A percentile compares a stretch with the other conserved stretches of the same genome.
Conservation (phyloP, 2,888 invertebrate species). For the Stenodema calcarata region DNA sequence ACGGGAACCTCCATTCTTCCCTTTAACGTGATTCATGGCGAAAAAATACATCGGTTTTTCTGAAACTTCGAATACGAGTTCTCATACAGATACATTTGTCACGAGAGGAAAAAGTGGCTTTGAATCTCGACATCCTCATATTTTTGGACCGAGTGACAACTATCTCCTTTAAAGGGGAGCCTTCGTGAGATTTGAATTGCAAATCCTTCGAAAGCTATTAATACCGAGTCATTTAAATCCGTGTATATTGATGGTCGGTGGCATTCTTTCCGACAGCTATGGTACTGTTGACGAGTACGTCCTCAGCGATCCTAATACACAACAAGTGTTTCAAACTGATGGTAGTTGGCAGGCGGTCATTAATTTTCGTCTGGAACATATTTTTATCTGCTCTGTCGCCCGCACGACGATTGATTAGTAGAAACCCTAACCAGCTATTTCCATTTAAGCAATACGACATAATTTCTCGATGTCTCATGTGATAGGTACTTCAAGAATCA, state of each 20-base stretch:
- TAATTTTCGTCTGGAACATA: background rate
- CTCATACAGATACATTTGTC: background rate
- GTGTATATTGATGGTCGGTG: conserved; percentile 29
- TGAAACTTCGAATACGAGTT: background rate
- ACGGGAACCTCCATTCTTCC: conserved; percentile 9
- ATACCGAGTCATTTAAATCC: conserved; percentile 25
- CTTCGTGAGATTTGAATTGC: conserved; percentile 26
- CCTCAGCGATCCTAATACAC: background rate
- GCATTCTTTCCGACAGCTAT: conserved; percentile 19
- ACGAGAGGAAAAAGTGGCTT: background rate
- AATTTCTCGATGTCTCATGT: too few relatives aligned
- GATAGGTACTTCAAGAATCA: too few relatives aligned
- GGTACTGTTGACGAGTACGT: conserved; percentile 12
- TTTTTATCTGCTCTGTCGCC: background rate
- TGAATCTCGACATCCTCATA: background rate
- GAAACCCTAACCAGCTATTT: too few relatives aligned
- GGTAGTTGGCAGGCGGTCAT: background rate
- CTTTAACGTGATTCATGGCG: conserved; percentile 9
- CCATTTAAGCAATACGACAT: too few relatives aligned
- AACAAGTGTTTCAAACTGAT: conserved; percentile 16
- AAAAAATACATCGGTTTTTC: background rate
- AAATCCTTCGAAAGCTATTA: conserved; percentile 34
- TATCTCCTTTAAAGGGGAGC: background rate
- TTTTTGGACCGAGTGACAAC: background rate
- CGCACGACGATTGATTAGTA: too few relatives aligned